These are phyloP conservation scores for Nesogale talazaci DNA, from an alignment of 2,113 vertebrate genomes.

Conservation along the genomic window DNA sequence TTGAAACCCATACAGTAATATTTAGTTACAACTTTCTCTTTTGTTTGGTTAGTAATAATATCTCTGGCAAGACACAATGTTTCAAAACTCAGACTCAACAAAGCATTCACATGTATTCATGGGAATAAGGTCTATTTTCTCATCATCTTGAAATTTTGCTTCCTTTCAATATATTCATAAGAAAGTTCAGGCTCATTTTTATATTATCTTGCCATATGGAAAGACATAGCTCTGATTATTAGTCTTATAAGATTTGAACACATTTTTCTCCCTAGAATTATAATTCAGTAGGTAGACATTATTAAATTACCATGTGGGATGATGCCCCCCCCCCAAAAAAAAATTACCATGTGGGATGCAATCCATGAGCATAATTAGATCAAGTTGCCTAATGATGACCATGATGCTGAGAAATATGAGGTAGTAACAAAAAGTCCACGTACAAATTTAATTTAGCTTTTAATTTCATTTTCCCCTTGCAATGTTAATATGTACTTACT, in stretches of 20 bases:
- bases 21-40: not conserved
- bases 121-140: not conserved
- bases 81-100: constrained; percentile 38
- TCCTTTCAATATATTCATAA: constrained; percentile 20
- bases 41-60: constrained; percentile 33
- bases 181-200: not conserved
- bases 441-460: too few relatives aligned
- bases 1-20: constrained; percentile 28
- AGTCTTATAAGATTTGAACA: too few relatives aligned
- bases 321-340: too few relatives aligned
- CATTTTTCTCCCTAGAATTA: not conserved
- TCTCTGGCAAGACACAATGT: not conserved
- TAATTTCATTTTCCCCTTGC: not conserved
- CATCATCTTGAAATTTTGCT: constrained; percentile 43
- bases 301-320: not conserved
- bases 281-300: constrained; percentile 8
- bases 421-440: too few relatives aligned
- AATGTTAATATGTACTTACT: not conserved
- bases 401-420: not conserved
- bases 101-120: not conserved
- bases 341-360: not conserved
- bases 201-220: constrained; percentile 5
- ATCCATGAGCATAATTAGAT: constrained; percentile 6
- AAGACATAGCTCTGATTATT: not conserved
- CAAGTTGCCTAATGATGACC: not conserved